These are phyloP conservation scores for Eleutherodactylus coqui DNA, from an alignment of 2,797 vertebrate species.

Conservation along the genomic window DNA sequence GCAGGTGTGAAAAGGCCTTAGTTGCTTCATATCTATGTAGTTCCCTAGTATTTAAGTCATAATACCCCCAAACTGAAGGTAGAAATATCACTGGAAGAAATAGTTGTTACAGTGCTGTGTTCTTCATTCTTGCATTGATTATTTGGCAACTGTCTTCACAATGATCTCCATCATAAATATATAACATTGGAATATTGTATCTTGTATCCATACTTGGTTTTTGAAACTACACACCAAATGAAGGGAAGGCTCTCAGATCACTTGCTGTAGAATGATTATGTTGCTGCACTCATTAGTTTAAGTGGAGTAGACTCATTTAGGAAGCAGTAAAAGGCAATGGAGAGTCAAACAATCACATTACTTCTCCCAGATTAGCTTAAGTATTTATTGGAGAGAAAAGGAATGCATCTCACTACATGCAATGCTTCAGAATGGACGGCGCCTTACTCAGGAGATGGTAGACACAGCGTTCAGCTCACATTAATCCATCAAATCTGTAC, in stretches of 20 bases:
- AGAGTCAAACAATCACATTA: slow-evolving; percentile 48
- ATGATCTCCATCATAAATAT: not conserved
- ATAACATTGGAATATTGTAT: not conserved
- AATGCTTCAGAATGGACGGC: not conserved
- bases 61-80: not conserved
- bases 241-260: not conserved
- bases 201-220: not conserved
- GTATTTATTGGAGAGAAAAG: slow-evolving; percentile 24
- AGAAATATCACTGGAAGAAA: no score
- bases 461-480: not conserved
- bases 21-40: not conserved
- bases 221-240: not conserved
- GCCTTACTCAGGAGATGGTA: not conserved
- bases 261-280: slow-evolving; percentile 7
- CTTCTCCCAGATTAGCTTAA: slow-evolving; percentile 37
- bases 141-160: no score
- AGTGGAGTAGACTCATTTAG: slow-evolving; percentile 28
- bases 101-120: no score
- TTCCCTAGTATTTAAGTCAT: not conserved
- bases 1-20: no score
- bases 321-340: slow-evolving; percentile 21
- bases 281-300: slow-evolving; percentile 31
- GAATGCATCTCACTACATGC: slow-evolving; percentile 23
- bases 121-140: no score
- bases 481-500: not conserved